Base-by-base conservation (phyloP, 2,888 invertebrate genomes). In the Scaptodrosophila latifasciaeformis region DNA sequence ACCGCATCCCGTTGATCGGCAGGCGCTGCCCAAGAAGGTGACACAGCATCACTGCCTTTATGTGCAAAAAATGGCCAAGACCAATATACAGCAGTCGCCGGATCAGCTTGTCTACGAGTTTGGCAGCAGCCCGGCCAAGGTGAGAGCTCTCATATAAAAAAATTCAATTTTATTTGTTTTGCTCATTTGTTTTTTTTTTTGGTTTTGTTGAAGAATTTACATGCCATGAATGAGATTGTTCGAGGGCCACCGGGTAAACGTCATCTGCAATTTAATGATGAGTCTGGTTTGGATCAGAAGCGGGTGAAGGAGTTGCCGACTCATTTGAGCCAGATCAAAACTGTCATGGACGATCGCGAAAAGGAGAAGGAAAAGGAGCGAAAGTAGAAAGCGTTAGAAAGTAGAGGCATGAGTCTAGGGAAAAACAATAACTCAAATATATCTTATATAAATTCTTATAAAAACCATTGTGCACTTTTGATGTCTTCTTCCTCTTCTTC, bases 1-100 rank as follows among this genome's bases (percentile, higher is more conserved):
- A 54, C 94, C 94, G 0, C 87, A 94, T 66, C 95, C 95, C 0
- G 88, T 90, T 54, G 89, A 90, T 59, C 82, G 78, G 49, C 88
- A 81, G 31, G 71, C 68, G 45, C 69, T 69, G 60, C 85, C 86
- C 47, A 82, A 82, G 65, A 84, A 84, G 68, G 65, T 87, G 42
- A 85, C 84, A 19, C 81, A 74, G 51, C 90, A 89, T 65, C 88
- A 89, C 75, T 85, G 87, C 10, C 88, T 92, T 5, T 92, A 88
- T 77, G 89, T 92, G 21, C 88, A 89, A 49, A 88, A 90, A 7
- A 86, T 87, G 86, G 87, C 82, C 30, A 86, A 85, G 62, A 84
- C 79, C 49, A 87, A 86, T 68, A 84, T 88, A 6, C 83, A 81
- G 39, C 82, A 83, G 55, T 84, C 85, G 30, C 83, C 86, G 21